Conservation (phyloP, 1,140 invertebrate species). For the Aethina tumida region DNA sequence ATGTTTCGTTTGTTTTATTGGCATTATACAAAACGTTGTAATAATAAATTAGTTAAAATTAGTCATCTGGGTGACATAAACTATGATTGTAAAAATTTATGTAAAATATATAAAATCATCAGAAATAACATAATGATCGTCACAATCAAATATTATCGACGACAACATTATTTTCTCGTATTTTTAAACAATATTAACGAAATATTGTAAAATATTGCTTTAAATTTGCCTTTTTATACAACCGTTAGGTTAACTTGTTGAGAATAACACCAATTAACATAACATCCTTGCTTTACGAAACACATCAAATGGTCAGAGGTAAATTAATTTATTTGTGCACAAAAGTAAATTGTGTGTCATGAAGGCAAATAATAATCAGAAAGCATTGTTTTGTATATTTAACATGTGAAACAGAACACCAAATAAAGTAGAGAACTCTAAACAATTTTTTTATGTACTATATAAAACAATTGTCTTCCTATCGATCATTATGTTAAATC, state of each 20-base stretch:
- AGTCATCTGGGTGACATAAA: constrained; percentile 22
- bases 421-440: too few relatives aligned
- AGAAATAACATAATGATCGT: constrained; percentile 20
- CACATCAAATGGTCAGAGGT: too few relatives aligned
- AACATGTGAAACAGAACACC: constrained; percentile 19
- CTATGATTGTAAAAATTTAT: constrained; percentile 25
- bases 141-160: too few relatives aligned
- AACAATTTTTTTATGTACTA: too few relatives aligned
- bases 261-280: constrained; percentile 6
- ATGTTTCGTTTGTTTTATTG: constrained; percentile 18
- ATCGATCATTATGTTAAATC: constrained; percentile 24
- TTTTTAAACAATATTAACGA: too few relatives aligned
- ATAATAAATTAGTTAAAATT: constrained; percentile 20
- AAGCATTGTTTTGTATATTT: too few relatives aligned
- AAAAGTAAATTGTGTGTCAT: constrained; percentile 1
- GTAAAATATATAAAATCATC: constrained; percentile 22
- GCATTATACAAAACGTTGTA: constrained; percentile 23
- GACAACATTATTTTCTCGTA: too few relatives aligned
- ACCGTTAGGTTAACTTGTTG: too few relatives aligned
- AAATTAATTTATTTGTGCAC: not conserved
- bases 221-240: too few relatives aligned
- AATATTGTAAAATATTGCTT: too few relatives aligned
- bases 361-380: constrained; percentile 1
- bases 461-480: constrained; percentile 23
- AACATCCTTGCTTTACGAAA: too few relatives aligned